A percentile compares a stretch with the other conserved stretches of the same genome.
Conservation (phyloP, 1,140 invertebrate species). For the Neodiprion virginianus region DNA sequence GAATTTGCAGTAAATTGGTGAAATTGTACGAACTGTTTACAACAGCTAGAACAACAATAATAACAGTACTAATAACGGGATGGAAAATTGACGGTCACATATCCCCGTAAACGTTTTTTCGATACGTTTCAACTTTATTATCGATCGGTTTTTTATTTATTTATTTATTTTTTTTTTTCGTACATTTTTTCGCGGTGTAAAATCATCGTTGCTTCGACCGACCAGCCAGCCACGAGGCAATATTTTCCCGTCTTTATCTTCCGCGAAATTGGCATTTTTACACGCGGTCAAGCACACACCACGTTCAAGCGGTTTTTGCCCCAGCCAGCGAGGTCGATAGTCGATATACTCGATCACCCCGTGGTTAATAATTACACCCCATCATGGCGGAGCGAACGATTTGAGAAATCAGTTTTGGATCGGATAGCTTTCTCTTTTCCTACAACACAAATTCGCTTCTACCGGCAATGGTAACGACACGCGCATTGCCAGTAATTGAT, state of each 20-base stretch:
- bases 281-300: neutral
- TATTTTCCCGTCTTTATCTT: constrained; percentile 1
- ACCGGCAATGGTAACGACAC: too few relatives aligned
- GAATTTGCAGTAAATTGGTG: too few relatives aligned
- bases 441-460: too few relatives aligned
- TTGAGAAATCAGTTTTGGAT: too few relatives aligned
- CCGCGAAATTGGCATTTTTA: constrained; percentile 3
- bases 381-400: neutral
- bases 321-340: neutral
- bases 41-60: too few relatives aligned
- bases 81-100: too few relatives aligned
- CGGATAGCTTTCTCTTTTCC: too few relatives aligned
- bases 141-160: neutral
- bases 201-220: neutral
- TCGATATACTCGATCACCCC: neutral
- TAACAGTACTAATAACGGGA: too few relatives aligned
- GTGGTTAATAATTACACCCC: neutral
- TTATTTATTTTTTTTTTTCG: neutral
- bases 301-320: neutral
- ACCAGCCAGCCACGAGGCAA: neutral
- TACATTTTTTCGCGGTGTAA: neutral
- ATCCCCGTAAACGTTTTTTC: too few relatives aligned
- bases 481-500: too few relatives aligned
- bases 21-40: too few relatives aligned
- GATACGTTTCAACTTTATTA: too few relatives aligned